Base-by-base conservation (phyloP, 2,888 invertebrate genomes). In the Anthophora plumipes region DNA sequence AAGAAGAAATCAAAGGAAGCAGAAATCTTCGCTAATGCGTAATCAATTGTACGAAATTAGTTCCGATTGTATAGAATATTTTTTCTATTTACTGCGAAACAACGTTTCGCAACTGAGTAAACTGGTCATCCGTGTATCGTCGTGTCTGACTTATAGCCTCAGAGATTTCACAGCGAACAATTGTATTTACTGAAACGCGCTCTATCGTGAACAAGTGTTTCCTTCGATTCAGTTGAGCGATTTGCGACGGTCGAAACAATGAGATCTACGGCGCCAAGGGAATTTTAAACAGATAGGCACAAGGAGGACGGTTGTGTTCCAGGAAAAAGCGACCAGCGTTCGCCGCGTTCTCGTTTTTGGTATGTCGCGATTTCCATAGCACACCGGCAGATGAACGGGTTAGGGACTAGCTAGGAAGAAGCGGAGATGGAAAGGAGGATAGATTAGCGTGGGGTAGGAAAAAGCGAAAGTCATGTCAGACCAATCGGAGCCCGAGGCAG, bases 401-500 rank as follows among this genome's bases (percentile, higher is more conserved):
- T 14, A 12, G 14, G 48, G 55, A 14, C 5, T 14, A 55, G 37
- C 3, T 43, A 48, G 59, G 50, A 71, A 54, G 77, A 68, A 43
- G 69, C 37, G 54, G 39, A 61, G 64, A 68, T 78, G 69, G 77
- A 70, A 70, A 70, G 82, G 77, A 77, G 77, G 73, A 73, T 73
- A 73, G 77, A 73, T 74, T 54, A 70, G 69, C 52, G 74, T 67
- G 71, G 84, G 77, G 83, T 79, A 85, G 85, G 85, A 85, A 90
- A 90, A 90, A 90, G 90, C 89, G 90, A 90, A 90, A 90, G 90
- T 90, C 87, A 84, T 74, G 85, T 76, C 80, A 76, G 73, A 78
- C 78, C 81, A 72, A 75, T 81, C 72, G 79, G 71, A 72, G 52
- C 67, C n/a, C 72, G 78, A 77, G 84, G 77, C 82, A 71, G 80